Percentiles rank a stretch among this genome's conserved stretches.
phyloP scores from a whole-genome alignment of 2,113 vertebrate species.

The Protobothrops flavoviridis region DNA sequence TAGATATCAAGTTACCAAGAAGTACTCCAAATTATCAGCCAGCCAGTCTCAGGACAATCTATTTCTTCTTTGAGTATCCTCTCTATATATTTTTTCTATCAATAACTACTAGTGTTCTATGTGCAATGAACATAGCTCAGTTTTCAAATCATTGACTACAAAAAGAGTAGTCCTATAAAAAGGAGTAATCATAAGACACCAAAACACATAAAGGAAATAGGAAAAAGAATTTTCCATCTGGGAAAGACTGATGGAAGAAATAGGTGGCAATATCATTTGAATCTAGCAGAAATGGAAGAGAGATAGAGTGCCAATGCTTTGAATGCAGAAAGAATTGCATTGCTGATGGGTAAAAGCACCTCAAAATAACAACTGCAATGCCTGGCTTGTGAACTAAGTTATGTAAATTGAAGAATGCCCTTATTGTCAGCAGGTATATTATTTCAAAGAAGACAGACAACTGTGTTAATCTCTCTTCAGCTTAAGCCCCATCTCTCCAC shows the following conservation, averaged over 20 bases:
- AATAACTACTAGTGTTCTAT: background rate
- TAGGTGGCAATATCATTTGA: conserved; percentile 12
- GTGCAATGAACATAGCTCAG: background rate
- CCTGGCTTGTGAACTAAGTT: conserved; percentile 63
- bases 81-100: background rate
- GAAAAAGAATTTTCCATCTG: background rate
- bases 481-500: conserved; percentile 71
- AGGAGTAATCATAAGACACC: conserved; percentile 30
- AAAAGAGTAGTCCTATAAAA: background rate
- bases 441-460: conserved; percentile 72
- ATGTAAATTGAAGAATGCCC: conserved; percentile 73
- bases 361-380: conserved; percentile 53
- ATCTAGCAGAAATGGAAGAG: conserved; percentile 29
- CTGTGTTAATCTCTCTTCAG: conserved; percentile 73
- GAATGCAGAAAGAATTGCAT: conserved; percentile 24
- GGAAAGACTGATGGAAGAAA: background rate
- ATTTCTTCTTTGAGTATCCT: background rate
- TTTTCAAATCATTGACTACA: background rate
- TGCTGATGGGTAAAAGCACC: conserved; percentile 54
- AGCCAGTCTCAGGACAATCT: background rate
- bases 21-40: background rate
- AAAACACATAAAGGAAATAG: conserved; percentile 17
- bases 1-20: background rate
- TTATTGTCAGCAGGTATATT: conserved; percentile 72
- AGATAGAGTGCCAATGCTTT: background rate